Evolutionary conservation across 2,797 vertebrate species (phyloP), one percentile per base, ranked within the genome.

Genomic region (Rhinella marina): DNA sequence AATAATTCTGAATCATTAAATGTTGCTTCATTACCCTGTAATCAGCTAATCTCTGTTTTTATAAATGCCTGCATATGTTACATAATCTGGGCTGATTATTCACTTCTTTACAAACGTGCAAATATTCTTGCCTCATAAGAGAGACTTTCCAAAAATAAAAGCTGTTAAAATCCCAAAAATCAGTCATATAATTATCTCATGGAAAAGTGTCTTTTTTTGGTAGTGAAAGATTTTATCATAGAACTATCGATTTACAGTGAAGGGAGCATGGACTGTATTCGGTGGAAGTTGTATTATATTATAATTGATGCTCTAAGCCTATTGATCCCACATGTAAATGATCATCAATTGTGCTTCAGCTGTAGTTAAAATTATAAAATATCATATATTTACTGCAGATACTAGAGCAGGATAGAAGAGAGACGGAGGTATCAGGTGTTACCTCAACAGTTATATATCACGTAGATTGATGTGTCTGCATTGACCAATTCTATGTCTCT

Each of bases 1-100:
- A 89, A 89, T 89, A 89, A 89, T 89, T 89, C 61, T 19, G 59
- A n/a, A 64, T 85, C n/a, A 89, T 82, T 78, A 89, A 89, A 86
- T 83, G 80, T 82, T 89, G 80, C 84, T 89, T 89, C 88, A 86
- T 89, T 89, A 89, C 62, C 32, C 72, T 82, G 83, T 82, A 86
- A 89, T 89, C 80, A 83, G 84, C 79, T 86, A 82, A 86, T 89
- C 72, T 86, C 59, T 82, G 84, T 81, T 89, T 86, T 86, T 86
- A 57, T 66, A 59, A 89, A 61, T 89, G 79, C 27, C 84, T 86
- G 78, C 72, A 78, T 86, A 83, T 83, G 88, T 78, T 83, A 68
- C 84, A 89, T 83, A 50, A 27, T 89, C 57, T 61, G 78, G 80
- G 76, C 70, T 86, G 87, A 88, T 86, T 52, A 76, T 70, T 84